Evolutionary conservation across 2,888 invertebrate genomes (phyloP), one percentile per base, ranked within the genome.

Genomic region (Camponotus fellah): DNA sequence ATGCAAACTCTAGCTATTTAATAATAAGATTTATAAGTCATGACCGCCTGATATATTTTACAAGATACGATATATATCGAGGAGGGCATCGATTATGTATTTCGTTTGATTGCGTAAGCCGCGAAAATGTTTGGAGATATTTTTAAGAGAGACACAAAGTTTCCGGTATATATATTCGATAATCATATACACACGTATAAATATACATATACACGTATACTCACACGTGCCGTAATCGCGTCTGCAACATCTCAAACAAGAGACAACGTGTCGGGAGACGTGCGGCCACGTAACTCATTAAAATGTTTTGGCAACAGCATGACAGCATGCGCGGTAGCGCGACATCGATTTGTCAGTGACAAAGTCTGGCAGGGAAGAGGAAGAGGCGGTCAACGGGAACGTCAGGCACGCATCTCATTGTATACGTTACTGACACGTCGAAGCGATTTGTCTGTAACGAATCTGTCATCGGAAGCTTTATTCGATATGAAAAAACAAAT

Each of bases 261-360:
- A n/a, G 46, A 40, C 75, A 26, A 85, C 71, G 64, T 37, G 76
- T 66, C 77, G 17, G 68, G 80, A 46, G 49, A 60, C 65, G 49
- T 21, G 69, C 66, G 43, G 72, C 60, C 34, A 12, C 37, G 84
- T 80, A 71, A 84, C 69, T 85, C 85, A 84, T 88, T 87, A 85
- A 87, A 91, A 86, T 91, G 87, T 92, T 92, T 92, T 92, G 92
- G 92, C 92, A 93, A 87, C 87, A 79, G 74, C 84, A 81, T 89
- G 92, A 91, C 90, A 89, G 86, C 88, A 69, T 77, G 87, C 86
- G 85, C 86, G 83, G 85, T 88, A 86, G 87, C 88, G 84, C 87
- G 89, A 88, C 86, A 88, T 89, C 88, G 91, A 92, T 92, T 92
- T 92, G 92, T 92, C 93, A 92, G 86, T 87, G 89, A 87, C 90